Conservation (phyloP, 64 coral and sea anemone genomes). For the Stichodactyla mertensii region DNA sequence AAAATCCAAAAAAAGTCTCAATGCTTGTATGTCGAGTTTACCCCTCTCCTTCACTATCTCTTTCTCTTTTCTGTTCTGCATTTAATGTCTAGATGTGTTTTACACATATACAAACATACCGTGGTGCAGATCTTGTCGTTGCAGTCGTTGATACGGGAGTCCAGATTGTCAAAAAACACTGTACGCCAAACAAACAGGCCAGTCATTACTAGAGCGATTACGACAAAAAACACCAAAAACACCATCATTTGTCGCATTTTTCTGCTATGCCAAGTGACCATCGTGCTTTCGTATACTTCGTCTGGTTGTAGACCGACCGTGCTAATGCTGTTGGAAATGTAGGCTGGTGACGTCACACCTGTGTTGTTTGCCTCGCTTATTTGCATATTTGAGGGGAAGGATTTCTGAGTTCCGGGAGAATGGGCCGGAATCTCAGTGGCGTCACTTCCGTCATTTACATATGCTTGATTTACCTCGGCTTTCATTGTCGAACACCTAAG, state of each 20-base stretch:
- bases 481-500: neutral
- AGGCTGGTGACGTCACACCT: constrained; percentile 45
- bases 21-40: too few relatives aligned
- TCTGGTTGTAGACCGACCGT: constrained; percentile 51
- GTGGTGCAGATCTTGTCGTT: constrained; percentile 16
- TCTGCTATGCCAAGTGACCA: constrained; percentile 64
- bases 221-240: constrained; percentile 55
- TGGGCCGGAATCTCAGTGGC: neutral
- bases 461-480: neutral
- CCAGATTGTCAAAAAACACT: constrained; percentile 19
- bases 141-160: neutral
- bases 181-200: constrained; percentile 67
- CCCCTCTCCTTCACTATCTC: neutral
- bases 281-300: constrained; percentile 32
- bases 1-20: neutral
- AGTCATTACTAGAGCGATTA: constrained; percentile 66
- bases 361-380: constrained; percentile 26
- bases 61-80: neutral
- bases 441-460: constrained; percentile 17
- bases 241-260: constrained; percentile 31
- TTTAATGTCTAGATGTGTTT: neutral
- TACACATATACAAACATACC: neutral
- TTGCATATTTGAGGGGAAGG: constrained; percentile 18
- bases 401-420: constrained; percentile 1
- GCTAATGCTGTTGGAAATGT: constrained; percentile 31